Percentiles rank a stretch among this genome's conserved stretches.
Evolutionary conservation across 2,113 vertebrate genomes (phyloP).

Genomic region (Eira barbara): DNA sequence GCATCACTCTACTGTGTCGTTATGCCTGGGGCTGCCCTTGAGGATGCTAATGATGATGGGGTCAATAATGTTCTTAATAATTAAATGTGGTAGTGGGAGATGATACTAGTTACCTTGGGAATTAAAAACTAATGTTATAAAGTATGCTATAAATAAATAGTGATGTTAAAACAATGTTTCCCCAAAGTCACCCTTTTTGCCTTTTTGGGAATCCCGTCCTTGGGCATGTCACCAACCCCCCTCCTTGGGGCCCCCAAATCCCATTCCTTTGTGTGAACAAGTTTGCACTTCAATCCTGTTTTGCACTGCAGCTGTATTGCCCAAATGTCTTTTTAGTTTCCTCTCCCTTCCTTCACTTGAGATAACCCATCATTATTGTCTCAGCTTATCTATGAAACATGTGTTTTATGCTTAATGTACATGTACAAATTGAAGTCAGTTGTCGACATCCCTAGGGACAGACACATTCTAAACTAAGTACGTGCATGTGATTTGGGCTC

Average conservation of each 20-base stretch:
- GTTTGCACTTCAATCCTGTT: not conserved
- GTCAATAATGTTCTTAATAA: not conserved
- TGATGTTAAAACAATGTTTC: not conserved
- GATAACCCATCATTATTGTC: not conserved
- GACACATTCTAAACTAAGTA: not conserved
- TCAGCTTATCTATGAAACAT: not conserved
- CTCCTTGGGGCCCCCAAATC: not conserved
- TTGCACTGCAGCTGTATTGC: not conserved
- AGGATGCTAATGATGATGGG: not conserved
- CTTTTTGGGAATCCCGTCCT: not conserved
- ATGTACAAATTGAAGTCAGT: not conserved
- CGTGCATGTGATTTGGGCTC: not conserved
- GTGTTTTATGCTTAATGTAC: constrained; percentile 15
- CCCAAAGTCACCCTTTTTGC: not conserved
- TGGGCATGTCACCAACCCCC: rapidly evolving
- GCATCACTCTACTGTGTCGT: not conserved
- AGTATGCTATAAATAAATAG: not conserved
- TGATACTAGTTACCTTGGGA: not conserved
- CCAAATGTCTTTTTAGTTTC: not conserved
- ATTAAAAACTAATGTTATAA: not conserved
- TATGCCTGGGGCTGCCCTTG: not conserved
- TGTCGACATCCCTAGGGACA: not conserved
- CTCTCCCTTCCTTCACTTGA: not conserved
- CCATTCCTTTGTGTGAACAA: not conserved
- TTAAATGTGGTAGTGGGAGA: not conserved